Evolutionary conservation across 2,113 vertebrate genomes (phyloP).

Genomic region (Nibea coibor): DNA sequence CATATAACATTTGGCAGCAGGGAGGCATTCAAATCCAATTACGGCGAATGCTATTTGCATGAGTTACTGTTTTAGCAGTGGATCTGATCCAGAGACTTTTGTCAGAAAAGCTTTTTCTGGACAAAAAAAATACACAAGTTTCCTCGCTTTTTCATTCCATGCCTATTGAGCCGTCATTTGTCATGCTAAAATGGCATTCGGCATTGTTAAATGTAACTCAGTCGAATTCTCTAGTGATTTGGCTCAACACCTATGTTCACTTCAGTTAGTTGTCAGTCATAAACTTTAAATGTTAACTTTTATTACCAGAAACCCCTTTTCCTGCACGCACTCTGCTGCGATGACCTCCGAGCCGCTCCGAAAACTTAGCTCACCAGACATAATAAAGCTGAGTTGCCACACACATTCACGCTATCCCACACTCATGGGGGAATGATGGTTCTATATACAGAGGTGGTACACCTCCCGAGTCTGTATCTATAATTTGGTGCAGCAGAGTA

Average conservation of each 20-base stretch:
- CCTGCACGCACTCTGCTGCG: background rate
- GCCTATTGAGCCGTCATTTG: conserved; percentile 35
- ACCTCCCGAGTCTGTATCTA: conserved; percentile 35
- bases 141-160: conserved; percentile 41
- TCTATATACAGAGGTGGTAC: conserved; percentile 47
- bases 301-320: background rate
- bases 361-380: conserved; percentile 25
- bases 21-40: conserved; percentile 84
- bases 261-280: conserved; percentile 15
- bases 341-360: conserved; percentile 31
- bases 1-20: conserved; percentile 82
- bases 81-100: conserved; percentile 67
- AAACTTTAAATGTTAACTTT: conserved; percentile 31
- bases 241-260: conserved; percentile 4
- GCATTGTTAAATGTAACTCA: conserved; percentile 10
- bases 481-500: conserved; percentile 51
- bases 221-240: conserved; percentile 23
- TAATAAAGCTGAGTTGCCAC: conserved; percentile 13
- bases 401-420: conserved; percentile 11
- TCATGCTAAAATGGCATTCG: conserved; percentile 37
- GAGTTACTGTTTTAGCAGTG: conserved; percentile 78
- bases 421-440: conserved; percentile 28
- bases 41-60: conserved; percentile 79
- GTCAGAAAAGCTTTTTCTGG: conserved; percentile 49
- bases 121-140: conserved; percentile 26